Percentiles rank a stretch among this genome's conserved stretches.
These are phyloP conservation scores for human DNA, from an alignment of 2,113 vertebrate species.

Conservation along the genomic window DNA sequence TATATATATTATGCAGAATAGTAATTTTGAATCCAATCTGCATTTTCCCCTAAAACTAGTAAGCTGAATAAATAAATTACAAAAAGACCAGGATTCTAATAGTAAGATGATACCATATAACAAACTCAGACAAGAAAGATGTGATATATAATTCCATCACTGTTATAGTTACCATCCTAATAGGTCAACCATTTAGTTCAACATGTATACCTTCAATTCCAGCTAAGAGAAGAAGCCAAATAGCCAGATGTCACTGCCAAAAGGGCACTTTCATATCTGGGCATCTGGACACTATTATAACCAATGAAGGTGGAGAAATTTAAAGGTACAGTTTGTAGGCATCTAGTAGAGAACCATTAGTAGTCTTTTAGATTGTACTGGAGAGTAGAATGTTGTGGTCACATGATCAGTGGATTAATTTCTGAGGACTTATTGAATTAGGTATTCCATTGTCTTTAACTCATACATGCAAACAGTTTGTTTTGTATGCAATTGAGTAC, in stretches of 20 bases:
- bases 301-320: conserved; percentile 17
- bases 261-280: conserved; percentile 42
- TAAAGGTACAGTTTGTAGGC: neutral
- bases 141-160: conserved; percentile 33
- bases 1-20: neutral
- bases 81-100: neutral
- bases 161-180: conserved; percentile 29
- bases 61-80: neutral
- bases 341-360: neutral
- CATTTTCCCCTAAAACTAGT: neutral
- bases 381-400: neutral
- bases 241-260: conserved; percentile 40
- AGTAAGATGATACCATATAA: neutral
- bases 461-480: neutral
- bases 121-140: neutral
- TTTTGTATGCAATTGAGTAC: fast-evolving
- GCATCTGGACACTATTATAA: conserved; percentile 7
- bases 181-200: conserved; percentile 33
- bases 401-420: neutral
- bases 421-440: neutral
- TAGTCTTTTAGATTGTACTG: neutral
- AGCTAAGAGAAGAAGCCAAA: conserved; percentile 32
- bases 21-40: neutral
- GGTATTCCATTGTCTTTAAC: neutral
- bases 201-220: conserved; percentile 24